These are phyloP conservation scores for Tangara arthus DNA, from an alignment of 2,797 vertebrate genomes.

Conservation along the genomic window DNA sequence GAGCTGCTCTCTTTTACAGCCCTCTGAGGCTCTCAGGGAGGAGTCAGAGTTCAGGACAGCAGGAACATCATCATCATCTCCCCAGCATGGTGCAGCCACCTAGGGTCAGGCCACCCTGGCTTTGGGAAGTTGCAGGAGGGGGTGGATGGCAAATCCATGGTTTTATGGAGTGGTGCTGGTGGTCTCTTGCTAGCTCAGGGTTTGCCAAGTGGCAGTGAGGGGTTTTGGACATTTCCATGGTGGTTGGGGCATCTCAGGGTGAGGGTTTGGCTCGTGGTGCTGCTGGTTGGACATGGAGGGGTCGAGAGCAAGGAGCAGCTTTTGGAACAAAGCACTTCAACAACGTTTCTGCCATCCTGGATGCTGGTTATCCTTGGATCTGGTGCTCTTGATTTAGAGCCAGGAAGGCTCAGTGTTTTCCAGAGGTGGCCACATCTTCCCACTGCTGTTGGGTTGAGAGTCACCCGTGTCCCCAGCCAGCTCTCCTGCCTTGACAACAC, in stretches of 20 bases:
- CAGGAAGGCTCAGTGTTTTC: not conserved
- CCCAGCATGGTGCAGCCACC: not conserved
- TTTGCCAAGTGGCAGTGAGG: accelerated
- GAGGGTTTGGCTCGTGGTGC: not conserved
- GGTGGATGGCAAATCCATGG: not conserved
- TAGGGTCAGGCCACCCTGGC: not conserved
- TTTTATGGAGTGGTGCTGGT: not conserved
- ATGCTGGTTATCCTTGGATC: not conserved
- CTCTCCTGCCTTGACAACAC: not conserved
- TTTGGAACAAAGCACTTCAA: not conserved
- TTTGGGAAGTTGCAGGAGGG: not conserved
- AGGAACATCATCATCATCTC: not conserved
- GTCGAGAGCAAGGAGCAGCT: not conserved
- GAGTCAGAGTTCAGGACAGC: not conserved
- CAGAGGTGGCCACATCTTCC: not conserved
- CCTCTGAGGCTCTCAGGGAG: not conserved
- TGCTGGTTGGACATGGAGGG: not conserved
- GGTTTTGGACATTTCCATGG: not conserved
- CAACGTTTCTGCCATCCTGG: accelerated
- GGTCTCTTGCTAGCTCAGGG: not conserved
- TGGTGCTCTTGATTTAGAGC: not conserved
- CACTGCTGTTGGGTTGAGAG: not conserved
- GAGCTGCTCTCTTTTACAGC: not conserved
- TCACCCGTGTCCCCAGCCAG: not conserved
- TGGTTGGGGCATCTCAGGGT: not conserved